Evolutionary conservation across 1,140 invertebrate species (phyloP).

Genomic region (Leptonema lineaticorne): DNA sequence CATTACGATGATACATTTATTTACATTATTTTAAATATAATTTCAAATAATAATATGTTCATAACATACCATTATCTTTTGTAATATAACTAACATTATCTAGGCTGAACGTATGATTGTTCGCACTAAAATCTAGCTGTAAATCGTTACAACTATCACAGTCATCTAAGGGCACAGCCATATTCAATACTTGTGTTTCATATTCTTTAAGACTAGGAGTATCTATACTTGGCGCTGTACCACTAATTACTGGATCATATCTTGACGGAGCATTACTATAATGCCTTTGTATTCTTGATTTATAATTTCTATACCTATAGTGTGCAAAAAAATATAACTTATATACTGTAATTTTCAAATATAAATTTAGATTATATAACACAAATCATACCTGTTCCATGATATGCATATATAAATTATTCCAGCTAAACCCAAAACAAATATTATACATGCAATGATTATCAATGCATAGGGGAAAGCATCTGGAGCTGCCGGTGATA

Average conservation of each 20-base stretch:
- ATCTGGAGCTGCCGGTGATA: conserved; percentile 55
- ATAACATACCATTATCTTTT: conserved; percentile 67
- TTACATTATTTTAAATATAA: conserved; percentile 12
- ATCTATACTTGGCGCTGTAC: conserved; percentile 56
- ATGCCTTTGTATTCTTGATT: conserved; percentile 69
- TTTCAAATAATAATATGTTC: conserved; percentile 15
- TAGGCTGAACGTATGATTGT: conserved; percentile 83
- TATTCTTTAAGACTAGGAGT: conserved; percentile 70
- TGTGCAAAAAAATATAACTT: conserved; percentile 7
- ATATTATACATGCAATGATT: conserved; percentile 81
- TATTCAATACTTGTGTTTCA: conserved; percentile 85
- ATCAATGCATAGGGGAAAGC: conserved; percentile 84
- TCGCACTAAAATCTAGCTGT: conserved; percentile 82
- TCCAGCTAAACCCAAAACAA: conserved; percentile 79
- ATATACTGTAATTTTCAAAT: conserved; percentile 9
- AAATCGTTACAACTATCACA: conserved; percentile 67
- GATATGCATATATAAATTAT: conserved; percentile 91
- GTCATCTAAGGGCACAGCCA: conserved; percentile 82
- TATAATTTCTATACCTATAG: conserved; percentile 75
- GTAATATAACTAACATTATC: conserved; percentile 84
- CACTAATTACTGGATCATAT: conserved; percentile 80
- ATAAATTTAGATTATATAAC: neutral
- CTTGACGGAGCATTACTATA: conserved; percentile 52
- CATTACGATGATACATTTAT: too few species aligned
- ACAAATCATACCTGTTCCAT: conserved; percentile 76